A percentile compares a stretch with the other conserved stretches of the same genome.
These are phyloP conservation scores for Microtus californicus DNA, from an alignment of 2,797 vertebrate genomes.

Conservation along the genomic window DNA sequence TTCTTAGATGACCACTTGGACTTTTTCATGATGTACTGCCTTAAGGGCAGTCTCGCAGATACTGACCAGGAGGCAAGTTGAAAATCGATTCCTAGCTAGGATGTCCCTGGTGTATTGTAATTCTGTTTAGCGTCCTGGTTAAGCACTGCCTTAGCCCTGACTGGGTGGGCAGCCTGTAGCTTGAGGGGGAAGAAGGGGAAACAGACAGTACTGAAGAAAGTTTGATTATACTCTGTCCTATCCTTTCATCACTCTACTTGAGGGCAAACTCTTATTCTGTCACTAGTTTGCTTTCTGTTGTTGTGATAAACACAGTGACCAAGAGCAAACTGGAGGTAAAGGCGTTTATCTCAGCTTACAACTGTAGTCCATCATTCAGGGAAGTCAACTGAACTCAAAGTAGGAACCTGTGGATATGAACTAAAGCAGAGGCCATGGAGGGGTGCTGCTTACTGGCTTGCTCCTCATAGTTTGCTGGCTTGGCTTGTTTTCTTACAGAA, in stretches of 20 bases:
- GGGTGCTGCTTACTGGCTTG: not conserved
- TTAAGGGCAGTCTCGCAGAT: too few relatives aligned
- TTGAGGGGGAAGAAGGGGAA: not conserved
- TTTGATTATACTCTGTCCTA: not conserved
- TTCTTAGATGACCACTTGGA: too few relatives aligned
- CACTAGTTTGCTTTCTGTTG: not conserved
- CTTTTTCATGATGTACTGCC: too few relatives aligned
- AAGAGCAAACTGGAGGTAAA: not conserved
- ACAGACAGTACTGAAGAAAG: not conserved
- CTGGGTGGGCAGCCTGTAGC: too few relatives aligned
- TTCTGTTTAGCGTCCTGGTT: too few relatives aligned
- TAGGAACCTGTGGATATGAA: not conserved
- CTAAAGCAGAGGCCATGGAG: not conserved
- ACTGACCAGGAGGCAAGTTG: too few relatives aligned
- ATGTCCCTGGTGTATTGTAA: too few relatives aligned
- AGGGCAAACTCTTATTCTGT: not conserved
- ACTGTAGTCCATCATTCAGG: not conserved
- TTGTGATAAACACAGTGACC: not conserved
- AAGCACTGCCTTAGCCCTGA: too few relatives aligned
- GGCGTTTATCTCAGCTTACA: not conserved
- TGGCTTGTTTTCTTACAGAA: not conserved
- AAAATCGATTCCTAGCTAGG: too few relatives aligned
- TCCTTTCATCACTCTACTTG: not conserved
- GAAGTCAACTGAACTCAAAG: not conserved
- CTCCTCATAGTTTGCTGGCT: not conserved